Evolutionary conservation across 2,888 invertebrate genomes (phyloP).

Genomic region (Pomacea canaliculata): DNA sequence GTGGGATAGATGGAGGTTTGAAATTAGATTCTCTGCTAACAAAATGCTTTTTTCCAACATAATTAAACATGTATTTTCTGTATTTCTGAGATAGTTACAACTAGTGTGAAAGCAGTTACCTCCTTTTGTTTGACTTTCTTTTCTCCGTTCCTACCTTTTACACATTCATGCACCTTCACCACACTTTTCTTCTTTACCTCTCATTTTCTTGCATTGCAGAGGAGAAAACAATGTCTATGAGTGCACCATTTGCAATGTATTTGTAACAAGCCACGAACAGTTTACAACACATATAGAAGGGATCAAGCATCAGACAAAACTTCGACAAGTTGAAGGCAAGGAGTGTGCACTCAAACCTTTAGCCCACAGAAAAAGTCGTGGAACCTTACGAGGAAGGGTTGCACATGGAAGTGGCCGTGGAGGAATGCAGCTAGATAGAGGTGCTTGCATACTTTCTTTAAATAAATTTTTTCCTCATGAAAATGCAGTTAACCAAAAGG

Average conservation of each 20-base stretch:
- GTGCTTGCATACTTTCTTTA: not conserved
- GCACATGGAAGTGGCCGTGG: conserved; percentile 3
- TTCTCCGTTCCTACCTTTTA: too few relatives aligned
- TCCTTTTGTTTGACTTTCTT: too few relatives aligned
- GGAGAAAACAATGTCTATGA: conserved; percentile 26
- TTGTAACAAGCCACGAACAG: conserved; percentile 33
- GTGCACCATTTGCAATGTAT: conserved; percentile 32
- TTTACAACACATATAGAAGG: conserved; percentile 31
- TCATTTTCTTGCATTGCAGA: conserved; percentile 2
- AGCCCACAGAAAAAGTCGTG: conserved; percentile 15
- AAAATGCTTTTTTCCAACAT: too few relatives aligned
- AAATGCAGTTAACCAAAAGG: not conserved
- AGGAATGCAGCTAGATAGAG: conserved; percentile 8
- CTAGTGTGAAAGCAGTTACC: too few relatives aligned
- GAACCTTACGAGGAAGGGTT: conserved; percentile 14
- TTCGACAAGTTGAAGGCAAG: conserved; percentile 18
- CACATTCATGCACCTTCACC: too few relatives aligned
- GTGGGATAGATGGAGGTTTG: too few relatives aligned
- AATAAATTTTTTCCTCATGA: too few relatives aligned
- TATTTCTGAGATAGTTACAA: too few relatives aligned
- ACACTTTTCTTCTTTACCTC: too few relatives aligned
- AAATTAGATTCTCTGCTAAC: too few relatives aligned
- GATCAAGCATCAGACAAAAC: conserved; percentile 29
- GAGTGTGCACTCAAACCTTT: not conserved
- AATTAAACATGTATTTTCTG: too few relatives aligned